These are phyloP conservation scores for Palythoa grandiflora DNA, from an alignment of 92 coral and sea anemone genomes.

Conservation along the genomic window DNA sequence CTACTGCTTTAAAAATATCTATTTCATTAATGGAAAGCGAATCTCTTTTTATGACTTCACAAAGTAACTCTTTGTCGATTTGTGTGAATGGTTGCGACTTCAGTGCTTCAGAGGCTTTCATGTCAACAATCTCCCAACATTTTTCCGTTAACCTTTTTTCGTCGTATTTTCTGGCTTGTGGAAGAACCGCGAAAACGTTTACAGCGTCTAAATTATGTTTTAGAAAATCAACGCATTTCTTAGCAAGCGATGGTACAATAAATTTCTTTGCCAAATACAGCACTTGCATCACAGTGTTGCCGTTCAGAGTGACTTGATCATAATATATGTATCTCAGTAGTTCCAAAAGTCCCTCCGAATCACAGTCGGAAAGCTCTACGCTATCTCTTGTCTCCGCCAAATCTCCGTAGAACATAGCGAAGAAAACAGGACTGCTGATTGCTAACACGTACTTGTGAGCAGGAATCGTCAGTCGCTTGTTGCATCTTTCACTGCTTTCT, in stretches of 20 bases:
- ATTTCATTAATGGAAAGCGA: slow-evolving; percentile 39
- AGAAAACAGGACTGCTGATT: slow-evolving; percentile 66
- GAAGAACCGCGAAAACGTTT: slow-evolving; percentile 59
- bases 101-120: slow-evolving; percentile 55
- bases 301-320: slow-evolving; percentile 54
- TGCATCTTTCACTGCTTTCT: background rate
- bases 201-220: slow-evolving; percentile 54
- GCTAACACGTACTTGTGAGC: slow-evolving; percentile 71
- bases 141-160: slow-evolving; percentile 47
- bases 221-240: slow-evolving; percentile 49
- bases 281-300: slow-evolving; percentile 56
- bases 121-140: slow-evolving; percentile 63
- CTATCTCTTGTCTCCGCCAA: slow-evolving; percentile 55
- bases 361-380: slow-evolving; percentile 60
- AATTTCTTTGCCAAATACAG: slow-evolving; percentile 69
- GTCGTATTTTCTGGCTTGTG: slow-evolving; percentile 54
- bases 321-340: slow-evolving; percentile 56
- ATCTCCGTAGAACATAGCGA: slow-evolving; percentile 68
- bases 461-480: slow-evolving; percentile 42
- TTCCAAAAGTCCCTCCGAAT: slow-evolving; percentile 59
- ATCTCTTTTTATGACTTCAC: slow-evolving; percentile 37
- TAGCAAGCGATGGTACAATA: slow-evolving; percentile 56
- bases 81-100: slow-evolving; percentile 24
- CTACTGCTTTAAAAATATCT: slow-evolving; percentile 39
- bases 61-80: slow-evolving; percentile 36